Evolutionary conservation across 2,888 invertebrate genomes (phyloP), one percentile per base, ranked within the genome.

Genomic region (Drosophila anceps): DNA sequence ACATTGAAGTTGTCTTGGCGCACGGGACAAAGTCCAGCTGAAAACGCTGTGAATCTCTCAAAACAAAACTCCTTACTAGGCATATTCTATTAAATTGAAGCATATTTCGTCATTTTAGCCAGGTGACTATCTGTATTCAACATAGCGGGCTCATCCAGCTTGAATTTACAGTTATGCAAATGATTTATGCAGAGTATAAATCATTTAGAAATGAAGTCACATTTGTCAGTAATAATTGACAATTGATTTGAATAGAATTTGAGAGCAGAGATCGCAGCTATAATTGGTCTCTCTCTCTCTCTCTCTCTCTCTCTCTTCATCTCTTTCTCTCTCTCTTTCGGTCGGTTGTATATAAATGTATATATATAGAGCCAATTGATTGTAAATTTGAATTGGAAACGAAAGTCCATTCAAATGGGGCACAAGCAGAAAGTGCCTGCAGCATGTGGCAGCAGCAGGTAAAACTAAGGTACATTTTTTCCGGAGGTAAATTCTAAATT

Each of bases 161-260:
- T 12, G n/a, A 15, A 2, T 5, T 44, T 10, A 48, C 37, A 44
- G 7, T 37, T 43, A 69, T 75, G 31, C 13, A 39, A 44, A 69
- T 50, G 0, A 50, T 18, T 31, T 29, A 12, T 3, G 18, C 31
- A 12, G 51, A 53, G 79, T 79, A 79, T 79, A 79, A 83, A 87
- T 73, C 35, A 12, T 51, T 57, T 70, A 15, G 10, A 50, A 41
- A 53, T 18, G 35, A 13, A 48, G 29, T 51, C 59, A 37, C 73
- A 81, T 88, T 89, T 85, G 87, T 84, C 81, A 79, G 79, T 82
- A 79, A 82, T 87, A 89, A 89, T 78, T 89, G 76, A 60, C 78
- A 72, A 68, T 71, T 82, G 81, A 82, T 84, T 82, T 81, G 74
- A 77, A 76, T 80, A 82, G 80, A 41, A 48, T 58, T 46, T 31